These are phyloP conservation scores for Alligator sinensis DNA, from an alignment of 2,113 vertebrate species.

Conservation along the genomic window DNA sequence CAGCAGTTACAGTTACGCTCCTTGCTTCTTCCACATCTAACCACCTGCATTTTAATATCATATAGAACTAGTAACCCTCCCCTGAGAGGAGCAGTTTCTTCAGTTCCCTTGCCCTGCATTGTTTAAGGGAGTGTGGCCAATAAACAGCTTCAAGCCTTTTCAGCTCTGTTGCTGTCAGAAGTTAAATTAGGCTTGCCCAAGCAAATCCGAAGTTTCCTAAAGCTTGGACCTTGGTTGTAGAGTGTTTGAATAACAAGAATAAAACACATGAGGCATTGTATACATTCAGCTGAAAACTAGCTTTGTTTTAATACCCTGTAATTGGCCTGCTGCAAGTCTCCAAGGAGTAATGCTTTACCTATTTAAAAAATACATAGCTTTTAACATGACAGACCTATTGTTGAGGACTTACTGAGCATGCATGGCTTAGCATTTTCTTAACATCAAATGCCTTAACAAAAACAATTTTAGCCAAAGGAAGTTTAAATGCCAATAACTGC, in stretches of 20 bases:
- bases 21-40: neutral
- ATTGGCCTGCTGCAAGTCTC: neutral
- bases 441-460: conserved; percentile 13
- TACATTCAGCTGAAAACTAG: neutral
- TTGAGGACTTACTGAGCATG: conserved; percentile 7
- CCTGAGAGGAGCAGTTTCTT: neutral
- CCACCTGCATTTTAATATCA: neutral
- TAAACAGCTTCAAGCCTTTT: neutral
- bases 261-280: neutral
- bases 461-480: neutral
- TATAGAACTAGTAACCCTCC: neutral
- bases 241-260: neutral
- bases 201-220: neutral
- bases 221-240: neutral
- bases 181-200: neutral
- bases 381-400: neutral
- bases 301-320: neutral
- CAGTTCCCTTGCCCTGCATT: neutral
- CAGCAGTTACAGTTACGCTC: neutral
- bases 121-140: neutral
- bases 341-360: neutral
- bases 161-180: neutral
- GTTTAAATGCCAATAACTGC: neutral
- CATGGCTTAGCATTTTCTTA: conserved; percentile 9
- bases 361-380: neutral